These are phyloP conservation scores for Athalia rosae DNA, from an alignment of 2,888 invertebrate genomes.

Conservation along the genomic window DNA sequence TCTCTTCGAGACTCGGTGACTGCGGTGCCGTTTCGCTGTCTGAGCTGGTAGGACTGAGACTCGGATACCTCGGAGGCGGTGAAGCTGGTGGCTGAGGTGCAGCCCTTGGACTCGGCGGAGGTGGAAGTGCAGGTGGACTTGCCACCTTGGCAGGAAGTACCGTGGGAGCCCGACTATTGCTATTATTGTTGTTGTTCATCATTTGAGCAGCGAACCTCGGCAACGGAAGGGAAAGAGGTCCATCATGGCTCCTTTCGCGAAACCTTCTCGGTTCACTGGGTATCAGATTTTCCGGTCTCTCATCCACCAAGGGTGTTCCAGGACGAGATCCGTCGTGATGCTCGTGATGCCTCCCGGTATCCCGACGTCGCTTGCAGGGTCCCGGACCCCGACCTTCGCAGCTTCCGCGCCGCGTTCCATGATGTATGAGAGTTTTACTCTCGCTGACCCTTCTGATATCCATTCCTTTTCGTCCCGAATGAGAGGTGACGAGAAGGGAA, in stretches of 20 bases:
- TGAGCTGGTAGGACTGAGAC: slow-evolving; percentile 84
- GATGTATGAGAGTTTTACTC: slow-evolving; percentile 68
- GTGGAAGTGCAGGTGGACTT: slow-evolving; percentile 71
- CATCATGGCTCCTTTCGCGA: slow-evolving; percentile 78
- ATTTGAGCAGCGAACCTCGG: slow-evolving; percentile 91
- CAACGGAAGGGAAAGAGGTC: slow-evolving; percentile 88
- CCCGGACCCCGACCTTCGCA: slow-evolving; percentile 66
- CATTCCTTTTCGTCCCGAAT: slow-evolving; percentile 69
- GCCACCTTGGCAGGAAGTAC: slow-evolving; percentile 66
- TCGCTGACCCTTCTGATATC: slow-evolving; percentile 70
- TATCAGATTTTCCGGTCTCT: slow-evolving; percentile 83
- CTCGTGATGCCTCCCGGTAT: slow-evolving; percentile 74
- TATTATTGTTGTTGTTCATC: slow-evolving; percentile 70
- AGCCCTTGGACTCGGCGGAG: slow-evolving; percentile 76
- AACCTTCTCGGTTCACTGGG: slow-evolving; percentile 86
- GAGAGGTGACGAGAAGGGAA: slow-evolving; percentile 70
- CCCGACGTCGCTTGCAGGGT: slow-evolving; percentile 70
- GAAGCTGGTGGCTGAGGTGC: slow-evolving; percentile 79
- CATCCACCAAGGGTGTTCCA: slow-evolving; percentile 90
- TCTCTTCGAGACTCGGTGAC: slow-evolving; percentile 86
- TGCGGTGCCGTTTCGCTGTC: slow-evolving; percentile 82
- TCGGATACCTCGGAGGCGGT: slow-evolving; percentile 82
- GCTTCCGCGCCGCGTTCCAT: slow-evolving; percentile 65
- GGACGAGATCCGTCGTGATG: slow-evolving; percentile 83
- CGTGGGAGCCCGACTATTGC: slow-evolving; percentile 54